These are phyloP conservation scores for Xiphorhynchus erythropygius DNA, from an alignment of 2,797 vertebrate genomes.

Conservation along the genomic window DNA sequence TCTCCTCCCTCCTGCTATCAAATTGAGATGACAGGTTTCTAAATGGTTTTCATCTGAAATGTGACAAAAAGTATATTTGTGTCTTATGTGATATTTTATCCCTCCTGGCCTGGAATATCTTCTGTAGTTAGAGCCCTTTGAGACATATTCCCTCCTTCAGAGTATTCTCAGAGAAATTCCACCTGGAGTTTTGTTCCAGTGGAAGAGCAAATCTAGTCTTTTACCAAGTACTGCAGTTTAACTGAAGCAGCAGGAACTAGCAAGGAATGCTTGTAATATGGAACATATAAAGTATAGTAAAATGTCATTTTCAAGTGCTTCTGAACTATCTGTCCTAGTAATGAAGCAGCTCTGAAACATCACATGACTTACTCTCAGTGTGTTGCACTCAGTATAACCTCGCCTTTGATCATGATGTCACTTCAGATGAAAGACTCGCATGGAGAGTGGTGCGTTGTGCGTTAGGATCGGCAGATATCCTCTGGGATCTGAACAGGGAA, in stretches of 20 bases:
- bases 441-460: not conserved
- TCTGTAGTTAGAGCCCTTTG: not conserved
- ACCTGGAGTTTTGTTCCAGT: not conserved
- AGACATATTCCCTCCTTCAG: not conserved
- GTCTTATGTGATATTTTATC: not conserved
- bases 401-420: conserved; percentile 44
- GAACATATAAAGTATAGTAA: not conserved
- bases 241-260: conserved; percentile 1
- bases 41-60: conserved; percentile 14
- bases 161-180: not conserved
- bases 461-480: not conserved
- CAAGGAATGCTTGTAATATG: not conserved
- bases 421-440: conserved; percentile 25
- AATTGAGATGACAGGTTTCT: conserved; percentile 14
- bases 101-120: not conserved
- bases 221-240: not conserved
- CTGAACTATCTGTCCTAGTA: not conserved
- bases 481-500: not conserved
- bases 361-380: not conserved
- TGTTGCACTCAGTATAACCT: not conserved
- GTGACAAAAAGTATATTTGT: not conserved
- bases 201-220: not conserved
- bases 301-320: conserved; percentile 25
- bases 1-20: not conserved
- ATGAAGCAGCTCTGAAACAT: conserved; percentile 24